Evolutionary conservation across 2,113 vertebrate species (phyloP), one percentile per base, ranked within the genome.

Genomic region (Actenoides lindsayi): DNA sequence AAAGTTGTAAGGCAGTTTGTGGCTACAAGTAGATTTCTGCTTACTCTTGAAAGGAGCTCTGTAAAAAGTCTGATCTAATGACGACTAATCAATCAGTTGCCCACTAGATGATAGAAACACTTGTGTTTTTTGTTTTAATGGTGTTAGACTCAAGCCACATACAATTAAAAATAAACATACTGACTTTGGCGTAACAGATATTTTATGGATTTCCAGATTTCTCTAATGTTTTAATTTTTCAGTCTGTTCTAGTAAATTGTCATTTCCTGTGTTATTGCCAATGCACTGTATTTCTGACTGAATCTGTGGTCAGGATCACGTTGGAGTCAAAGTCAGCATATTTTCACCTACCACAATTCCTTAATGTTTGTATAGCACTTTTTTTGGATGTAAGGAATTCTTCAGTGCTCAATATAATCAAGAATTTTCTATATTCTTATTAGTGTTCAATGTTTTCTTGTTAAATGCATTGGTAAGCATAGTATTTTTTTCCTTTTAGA

Each of bases 321-420:
- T 62, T 95, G 71, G n/a, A 90, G 64, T 82, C 80, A 85, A 96
- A 87, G 83, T 97, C 90, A 95, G 94, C 87, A 41, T 88, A 73
- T 94, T 94, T 94, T 89, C 56, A 91, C 60, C 74, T 76, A 68
- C 87, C 44, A 31, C 81, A 79, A 81, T 95, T 90, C 88, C 77
- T 80, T 90, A 87, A 60, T 90, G 69, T 90, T 88, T 54, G 41
- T 68, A 59, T 41, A 76, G 68, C 60, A 70, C 37, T 82, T 92
- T 89, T 46, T 82, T 46, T 86, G 50, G 67, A 87, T 90, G 39
- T 82, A 70, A 83, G 95, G 59, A 86, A 80, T 51, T 80, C 59
- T 53, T 30, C 88, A 83, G 54, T 89, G 46, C 81, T 94, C 71
- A 71, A 5, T 93, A 75, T 71, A 54, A 33, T 35, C 27, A 62